These are phyloP conservation scores for Poeciliopsis turrubarensis DNA, from an alignment of 2,113 vertebrate species.

Conservation along the genomic window DNA sequence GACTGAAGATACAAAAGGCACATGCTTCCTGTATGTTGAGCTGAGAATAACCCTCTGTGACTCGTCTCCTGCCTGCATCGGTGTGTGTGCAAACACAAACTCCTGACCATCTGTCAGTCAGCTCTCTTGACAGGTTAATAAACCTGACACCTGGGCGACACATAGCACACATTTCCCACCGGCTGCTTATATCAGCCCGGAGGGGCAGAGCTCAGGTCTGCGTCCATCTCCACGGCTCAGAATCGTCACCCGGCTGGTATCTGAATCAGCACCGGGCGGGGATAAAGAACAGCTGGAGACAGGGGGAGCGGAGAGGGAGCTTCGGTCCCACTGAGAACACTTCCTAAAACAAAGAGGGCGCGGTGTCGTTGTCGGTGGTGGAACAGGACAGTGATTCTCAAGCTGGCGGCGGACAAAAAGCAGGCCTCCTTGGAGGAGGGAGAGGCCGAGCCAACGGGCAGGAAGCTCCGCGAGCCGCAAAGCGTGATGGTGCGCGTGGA, in stretches of 20 bases:
- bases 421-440: conserved; percentile 35
- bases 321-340: background rate
- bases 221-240: conserved; percentile 23
- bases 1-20: background rate
- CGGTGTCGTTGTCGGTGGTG: background rate
- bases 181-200: conserved; percentile 68
- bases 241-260: conserved; percentile 3
- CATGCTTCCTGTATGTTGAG: background rate
- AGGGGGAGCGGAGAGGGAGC: background rate
- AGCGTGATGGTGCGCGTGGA: conserved; percentile 40
- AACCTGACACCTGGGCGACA: conserved; percentile 66
- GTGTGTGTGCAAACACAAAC: background rate
- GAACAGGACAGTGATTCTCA: conserved; percentile 37
- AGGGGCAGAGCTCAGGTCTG: conserved; percentile 23
- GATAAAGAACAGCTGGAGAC: background rate
- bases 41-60: background rate
- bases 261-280: background rate
- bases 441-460: conserved; percentile 2
- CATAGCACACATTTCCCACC: conserved; percentile 72
- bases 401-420: conserved; percentile 67
- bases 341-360: background rate
- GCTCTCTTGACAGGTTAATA: conserved; percentile 69
- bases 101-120: conserved; percentile 46
- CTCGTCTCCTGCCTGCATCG: background rate
- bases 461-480: background rate